Evolutionary conservation across 2,113 vertebrate genomes (phyloP).

Genomic region (Semnornis frantzii): DNA sequence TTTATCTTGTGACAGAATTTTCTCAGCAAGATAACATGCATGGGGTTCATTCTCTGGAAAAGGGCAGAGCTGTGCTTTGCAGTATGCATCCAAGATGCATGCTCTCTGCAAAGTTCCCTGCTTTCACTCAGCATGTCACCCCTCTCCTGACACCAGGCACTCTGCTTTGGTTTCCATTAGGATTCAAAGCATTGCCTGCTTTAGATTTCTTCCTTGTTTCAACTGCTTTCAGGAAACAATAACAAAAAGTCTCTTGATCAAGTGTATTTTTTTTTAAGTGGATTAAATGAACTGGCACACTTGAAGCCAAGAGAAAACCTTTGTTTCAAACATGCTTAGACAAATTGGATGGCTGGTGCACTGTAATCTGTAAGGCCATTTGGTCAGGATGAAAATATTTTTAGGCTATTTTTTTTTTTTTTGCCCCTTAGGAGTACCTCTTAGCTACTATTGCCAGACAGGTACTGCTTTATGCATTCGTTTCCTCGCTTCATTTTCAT

Average conservation of each 20-base stretch:
- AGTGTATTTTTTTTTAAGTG: neutral
- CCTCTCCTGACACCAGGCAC: neutral
- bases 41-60: neutral
- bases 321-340: neutral
- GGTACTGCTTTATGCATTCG: neutral
- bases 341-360: neutral
- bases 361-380: neutral
- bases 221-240: neutral
- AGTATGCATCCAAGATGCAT: rapidly evolving
- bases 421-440: neutral
- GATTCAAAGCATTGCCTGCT: neutral
- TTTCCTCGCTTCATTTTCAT: neutral
- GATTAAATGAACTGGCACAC: neutral
- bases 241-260: neutral
- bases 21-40: neutral
- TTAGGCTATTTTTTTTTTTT: neutral
- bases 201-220: neutral
- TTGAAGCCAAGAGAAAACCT: neutral
- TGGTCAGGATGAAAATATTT: neutral
- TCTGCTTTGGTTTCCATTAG: neutral
- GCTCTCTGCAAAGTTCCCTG: neutral
- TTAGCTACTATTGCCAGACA: neutral
- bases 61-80: neutral
- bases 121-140: neutral
- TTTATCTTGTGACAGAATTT: neutral